Base-by-base conservation (phyloP, 1,140 invertebrate species). In the Drosophila parvula region DNA sequence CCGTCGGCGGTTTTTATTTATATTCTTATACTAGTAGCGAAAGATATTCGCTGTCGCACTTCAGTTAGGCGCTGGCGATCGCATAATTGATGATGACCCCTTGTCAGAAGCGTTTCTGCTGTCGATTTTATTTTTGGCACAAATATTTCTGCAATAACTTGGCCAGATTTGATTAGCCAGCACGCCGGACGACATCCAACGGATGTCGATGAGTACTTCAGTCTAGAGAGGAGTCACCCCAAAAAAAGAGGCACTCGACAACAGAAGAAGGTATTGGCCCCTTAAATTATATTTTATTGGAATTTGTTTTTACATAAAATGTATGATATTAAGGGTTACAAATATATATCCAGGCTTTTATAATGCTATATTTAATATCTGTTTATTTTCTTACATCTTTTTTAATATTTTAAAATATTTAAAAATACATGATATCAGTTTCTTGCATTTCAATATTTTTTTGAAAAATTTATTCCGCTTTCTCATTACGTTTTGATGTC, bases 71-170 rank as follows among this genome's bases (percentile, higher is more conserved):
- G 47, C 50, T 41, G 27, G 36, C 67, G 30, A 81, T 63, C 61
- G 68, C 67, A 79, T 79, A 84, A 83, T 83, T 83, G 81, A 83
- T 83, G 81, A 76, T 84, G 71, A 55, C 73, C 64, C 61, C 56
- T 64, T 75, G 68, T 78, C 61, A 79, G 65, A 12, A 60, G 28
- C 48, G n/a, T 2, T 69, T 69, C 18, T 22, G 63, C 41, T 28
- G 50, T 36, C 50, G 41, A 22, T 63, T 63, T 27, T 79, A 79
- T 76, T 88, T 88, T 71, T 64, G 68, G 47, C 47, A 34, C 22
- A 73, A 30, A 44, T 47, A 73, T 59, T 71, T 69, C 28, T 30
- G 68, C 44, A 41, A 30, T 30, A 30, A 41, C 28, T 34, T 8
- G 30, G 32, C 63, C 36, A 9, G 44, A 58, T 71, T 69, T 71